phyloP scores from a whole-genome alignment of 1,140 invertebrate species.

The Bombus cullumanus region DNA sequence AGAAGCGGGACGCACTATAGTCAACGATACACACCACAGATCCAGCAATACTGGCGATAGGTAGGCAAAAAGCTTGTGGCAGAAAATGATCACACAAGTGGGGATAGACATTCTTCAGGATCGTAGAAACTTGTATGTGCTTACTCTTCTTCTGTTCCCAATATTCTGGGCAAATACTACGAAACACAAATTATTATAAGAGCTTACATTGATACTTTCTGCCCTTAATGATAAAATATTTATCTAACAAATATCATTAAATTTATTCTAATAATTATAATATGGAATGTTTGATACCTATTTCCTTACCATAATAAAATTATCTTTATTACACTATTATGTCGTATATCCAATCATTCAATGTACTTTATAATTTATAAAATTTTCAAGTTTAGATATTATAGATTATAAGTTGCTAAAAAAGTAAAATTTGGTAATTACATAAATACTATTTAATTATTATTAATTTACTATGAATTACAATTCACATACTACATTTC shows the following conservation, averaged over 20 bases:
- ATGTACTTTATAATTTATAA: neutral
- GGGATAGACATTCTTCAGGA: conserved; percentile 43
- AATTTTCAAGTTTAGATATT: neutral
- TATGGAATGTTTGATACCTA: neutral
- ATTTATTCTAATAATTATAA: neutral
- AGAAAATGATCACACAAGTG: neutral
- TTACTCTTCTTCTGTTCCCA: neutral
- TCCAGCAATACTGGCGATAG: neutral
- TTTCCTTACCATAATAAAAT: neutral
- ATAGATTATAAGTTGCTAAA: neutral
- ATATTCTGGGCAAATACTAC: neutral
- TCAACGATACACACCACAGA: neutral
- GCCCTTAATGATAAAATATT: neutral
- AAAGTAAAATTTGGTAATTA: neutral
- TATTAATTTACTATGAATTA: neutral
- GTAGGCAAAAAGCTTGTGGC: neutral
- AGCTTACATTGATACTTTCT: neutral
- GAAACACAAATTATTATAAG: neutral
- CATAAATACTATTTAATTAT: neutral
- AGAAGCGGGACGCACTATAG: neutral
- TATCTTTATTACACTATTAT: neutral
- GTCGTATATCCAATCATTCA: neutral
- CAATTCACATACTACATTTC: neutral
- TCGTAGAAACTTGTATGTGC: conserved; percentile 18
- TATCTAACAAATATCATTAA: neutral